Percentiles rank a stretch among this genome's conserved stretches.
phyloP scores from a whole-genome alignment of 2,797 vertebrate genomes.

The Enteromius afrohamiltoni region DNA sequence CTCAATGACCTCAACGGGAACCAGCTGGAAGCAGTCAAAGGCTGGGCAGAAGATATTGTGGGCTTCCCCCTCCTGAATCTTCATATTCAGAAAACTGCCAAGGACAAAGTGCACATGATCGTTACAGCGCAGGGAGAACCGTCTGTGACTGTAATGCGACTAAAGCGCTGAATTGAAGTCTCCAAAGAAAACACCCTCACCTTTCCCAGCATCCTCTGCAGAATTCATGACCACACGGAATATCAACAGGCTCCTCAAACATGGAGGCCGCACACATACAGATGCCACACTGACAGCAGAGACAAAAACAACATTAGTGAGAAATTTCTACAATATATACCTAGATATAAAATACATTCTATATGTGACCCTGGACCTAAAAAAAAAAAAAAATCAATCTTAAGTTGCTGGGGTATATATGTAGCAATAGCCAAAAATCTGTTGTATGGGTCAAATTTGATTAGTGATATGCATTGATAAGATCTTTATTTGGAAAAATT shows the following conservation, averaged over 20 bases:
- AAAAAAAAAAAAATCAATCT: no score
- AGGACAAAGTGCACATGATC: conserved; percentile 17
- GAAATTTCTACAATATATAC: background rate
- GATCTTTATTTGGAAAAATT: no score
- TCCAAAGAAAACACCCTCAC: conserved; percentile 75
- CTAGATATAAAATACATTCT: background rate
- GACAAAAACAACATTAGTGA: conserved; percentile 23
- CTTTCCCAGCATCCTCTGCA: conserved; percentile 98
- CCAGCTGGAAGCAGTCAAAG: conserved; percentile 96
- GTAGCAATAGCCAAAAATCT: no score
- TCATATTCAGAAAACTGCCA: conserved; percentile 94
- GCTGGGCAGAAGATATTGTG: conserved; percentile 99
- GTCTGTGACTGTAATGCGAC: background rate
- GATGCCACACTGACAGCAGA: conserved; percentile 89
- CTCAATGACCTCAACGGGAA: conserved; percentile 98
- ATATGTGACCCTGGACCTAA: no score
- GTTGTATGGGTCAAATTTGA: no score
- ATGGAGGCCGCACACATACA: conserved; percentile 95
- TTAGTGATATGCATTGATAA: no score
- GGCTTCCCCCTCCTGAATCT: conserved; percentile 99
- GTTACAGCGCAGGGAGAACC: background rate
- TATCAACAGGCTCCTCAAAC: conserved; percentile 96
- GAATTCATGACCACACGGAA: conserved; percentile 96
- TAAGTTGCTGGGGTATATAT: no score
- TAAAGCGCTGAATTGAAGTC: background rate